Evolutionary conservation across 2,113 vertebrate genomes (phyloP).

Genomic region (Puntigrus tetrazona): DNA sequence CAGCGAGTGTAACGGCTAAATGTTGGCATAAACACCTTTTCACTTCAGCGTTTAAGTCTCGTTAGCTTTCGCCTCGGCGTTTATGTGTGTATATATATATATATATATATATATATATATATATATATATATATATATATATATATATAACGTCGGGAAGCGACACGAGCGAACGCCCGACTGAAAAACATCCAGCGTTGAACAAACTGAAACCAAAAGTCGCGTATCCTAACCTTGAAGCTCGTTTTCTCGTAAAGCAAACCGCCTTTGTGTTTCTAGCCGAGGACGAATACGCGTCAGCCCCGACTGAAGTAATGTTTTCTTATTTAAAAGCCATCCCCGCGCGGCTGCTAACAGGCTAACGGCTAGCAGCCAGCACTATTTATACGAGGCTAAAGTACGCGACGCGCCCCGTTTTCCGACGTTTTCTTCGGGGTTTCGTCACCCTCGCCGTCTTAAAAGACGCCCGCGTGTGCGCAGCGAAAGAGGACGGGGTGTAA

Average conservation of each 20-base stretch:
- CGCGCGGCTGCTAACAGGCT: background rate
- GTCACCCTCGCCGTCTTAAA: background rate
- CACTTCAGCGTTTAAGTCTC: no score
- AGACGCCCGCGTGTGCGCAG: background rate
- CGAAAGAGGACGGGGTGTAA: background rate
- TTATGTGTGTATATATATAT: no score
- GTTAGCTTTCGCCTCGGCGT: no score
- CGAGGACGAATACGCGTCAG: background rate
- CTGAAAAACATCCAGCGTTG: background rate
- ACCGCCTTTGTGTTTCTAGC: background rate
- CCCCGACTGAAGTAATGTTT: background rate
- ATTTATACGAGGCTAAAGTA: background rate
- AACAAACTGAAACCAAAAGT: constrained; percentile 4
- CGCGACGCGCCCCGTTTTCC: background rate
- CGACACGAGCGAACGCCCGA: background rate
- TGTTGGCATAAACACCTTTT: no score
- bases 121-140: no score
- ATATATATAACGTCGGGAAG: no score
- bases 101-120: no score
- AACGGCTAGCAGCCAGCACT: constrained; percentile 17
- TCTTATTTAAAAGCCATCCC: background rate
- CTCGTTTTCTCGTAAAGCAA: background rate
- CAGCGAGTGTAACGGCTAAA: no score
- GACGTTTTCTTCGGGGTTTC: no score
- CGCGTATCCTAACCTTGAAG: background rate